Percentiles rank a stretch among this genome's conserved stretches.
Evolutionary conservation across 2,797 vertebrate genomes (phyloP).

Genomic region (Lepidocolaptes lacrymiger): DNA sequence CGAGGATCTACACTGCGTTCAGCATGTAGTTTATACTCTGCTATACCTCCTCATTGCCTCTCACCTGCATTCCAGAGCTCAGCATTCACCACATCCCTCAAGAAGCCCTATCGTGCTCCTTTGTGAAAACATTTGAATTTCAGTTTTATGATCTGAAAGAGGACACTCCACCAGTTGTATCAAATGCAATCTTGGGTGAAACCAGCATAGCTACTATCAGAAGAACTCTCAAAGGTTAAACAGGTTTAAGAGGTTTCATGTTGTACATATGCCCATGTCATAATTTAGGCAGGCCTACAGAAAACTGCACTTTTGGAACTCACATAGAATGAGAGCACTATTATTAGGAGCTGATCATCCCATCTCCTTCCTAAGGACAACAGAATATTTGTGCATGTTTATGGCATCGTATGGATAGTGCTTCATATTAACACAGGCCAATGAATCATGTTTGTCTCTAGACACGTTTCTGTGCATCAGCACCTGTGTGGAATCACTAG

Average conservation of each 20-base stretch:
- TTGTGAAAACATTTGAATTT: not conserved
- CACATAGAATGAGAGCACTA: rapidly evolving
- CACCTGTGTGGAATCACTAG: not conserved
- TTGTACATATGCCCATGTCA: not conserved
- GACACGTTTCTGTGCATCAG: not conserved
- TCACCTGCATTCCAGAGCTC: not conserved
- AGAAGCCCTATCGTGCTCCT: not conserved
- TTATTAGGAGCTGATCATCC: not conserved
- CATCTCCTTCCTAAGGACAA: not conserved
- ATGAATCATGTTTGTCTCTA: not conserved
- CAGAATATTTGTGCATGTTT: not conserved
- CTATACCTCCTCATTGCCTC: not conserved
- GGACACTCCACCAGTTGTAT: not conserved
- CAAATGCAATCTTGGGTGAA: not conserved
- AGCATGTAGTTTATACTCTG: not conserved
- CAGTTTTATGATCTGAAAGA: not conserved
- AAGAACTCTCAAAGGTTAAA: not conserved
- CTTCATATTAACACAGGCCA: not conserved
- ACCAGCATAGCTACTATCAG: not conserved
- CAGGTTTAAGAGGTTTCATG: not conserved
- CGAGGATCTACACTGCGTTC: not conserved
- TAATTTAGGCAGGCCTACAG: not conserved
- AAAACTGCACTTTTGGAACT: not conserved
- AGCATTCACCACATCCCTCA: not conserved
- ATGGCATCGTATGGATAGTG: not conserved